A percentile compares a stretch with the other conserved stretches of the same genome.
Conservation (phyloP, 2,888 invertebrate species). For the Rhyacophila evoluta region DNA sequence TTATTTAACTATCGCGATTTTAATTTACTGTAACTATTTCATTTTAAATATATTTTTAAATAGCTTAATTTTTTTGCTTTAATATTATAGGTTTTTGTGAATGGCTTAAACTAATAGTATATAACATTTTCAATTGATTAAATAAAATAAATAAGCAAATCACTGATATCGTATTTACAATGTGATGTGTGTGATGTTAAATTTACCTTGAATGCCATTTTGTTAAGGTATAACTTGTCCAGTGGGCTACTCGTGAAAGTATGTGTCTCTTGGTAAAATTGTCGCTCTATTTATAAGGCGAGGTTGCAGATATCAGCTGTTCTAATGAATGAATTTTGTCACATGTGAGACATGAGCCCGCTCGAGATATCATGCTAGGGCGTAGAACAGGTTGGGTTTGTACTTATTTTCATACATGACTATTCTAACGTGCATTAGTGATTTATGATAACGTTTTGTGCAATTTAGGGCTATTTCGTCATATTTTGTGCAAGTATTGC, state of each 20-base stretch:
- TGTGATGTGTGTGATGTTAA: too few relatives aligned
- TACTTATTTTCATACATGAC: not conserved
- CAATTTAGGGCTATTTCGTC: slow-evolving; percentile 17
- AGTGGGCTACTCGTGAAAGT: not conserved
- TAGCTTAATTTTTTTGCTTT: too few relatives aligned
- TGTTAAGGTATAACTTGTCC: not conserved
- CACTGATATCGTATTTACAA: too few relatives aligned
- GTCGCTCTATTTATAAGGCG: slow-evolving; percentile 19
- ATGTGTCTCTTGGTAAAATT: not conserved
- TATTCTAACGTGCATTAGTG: not conserved
- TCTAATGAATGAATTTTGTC: slow-evolving; percentile 7
- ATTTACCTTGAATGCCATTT: slow-evolving; percentile 16
- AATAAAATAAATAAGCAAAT: too few relatives aligned
- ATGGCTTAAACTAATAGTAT: too few relatives aligned
- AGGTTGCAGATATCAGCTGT: slow-evolving; percentile 28
- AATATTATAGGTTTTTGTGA: too few relatives aligned
- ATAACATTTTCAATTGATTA: too few relatives aligned
- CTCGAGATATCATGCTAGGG: not conserved
- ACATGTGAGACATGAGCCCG: slow-evolving; percentile 19
- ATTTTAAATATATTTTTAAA: too few relatives aligned
- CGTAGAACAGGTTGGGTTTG: not conserved
- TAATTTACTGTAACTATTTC: too few relatives aligned
- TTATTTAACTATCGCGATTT: too few relatives aligned
- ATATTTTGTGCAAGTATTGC: not conserved
- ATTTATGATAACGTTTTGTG: not conserved